Evolutionary conservation across 2,113 vertebrate genomes (phyloP).

Genomic region (Camelus bactrianus): DNA sequence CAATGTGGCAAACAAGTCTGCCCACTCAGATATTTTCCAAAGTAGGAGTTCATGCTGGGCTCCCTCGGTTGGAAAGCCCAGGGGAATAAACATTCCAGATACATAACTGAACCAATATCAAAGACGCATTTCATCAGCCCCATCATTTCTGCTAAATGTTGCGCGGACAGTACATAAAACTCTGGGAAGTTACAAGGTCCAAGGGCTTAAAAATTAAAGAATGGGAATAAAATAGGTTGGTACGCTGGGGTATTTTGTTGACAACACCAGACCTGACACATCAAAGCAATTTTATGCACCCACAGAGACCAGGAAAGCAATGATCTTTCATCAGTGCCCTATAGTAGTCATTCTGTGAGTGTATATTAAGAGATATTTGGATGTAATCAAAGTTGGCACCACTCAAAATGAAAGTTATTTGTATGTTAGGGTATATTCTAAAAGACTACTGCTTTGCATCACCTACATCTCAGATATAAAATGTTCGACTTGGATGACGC

Average conservation of each 20-base stretch:
- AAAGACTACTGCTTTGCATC: constrained; percentile 38
- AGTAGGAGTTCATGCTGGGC: constrained; percentile 77
- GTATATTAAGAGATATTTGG: not conserved
- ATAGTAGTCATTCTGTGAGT: not conserved
- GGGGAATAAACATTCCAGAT: constrained; percentile 73
- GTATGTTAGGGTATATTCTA: not conserved
- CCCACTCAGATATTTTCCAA: constrained; percentile 82
- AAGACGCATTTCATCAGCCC: constrained; percentile 51
- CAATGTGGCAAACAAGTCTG: constrained; percentile 79
- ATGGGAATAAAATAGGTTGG: constrained; percentile 11
- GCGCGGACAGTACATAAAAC: not conserved
- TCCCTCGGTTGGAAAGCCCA: constrained; percentile 68
- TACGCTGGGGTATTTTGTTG: not conserved
- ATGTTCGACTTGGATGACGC: constrained; percentile 50
- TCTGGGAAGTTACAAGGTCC: not conserved
- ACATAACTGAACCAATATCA: constrained; percentile 63
- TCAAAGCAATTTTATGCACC: constrained; percentile 43
- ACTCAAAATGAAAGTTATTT: constrained; percentile 43
- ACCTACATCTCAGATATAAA: not conserved
- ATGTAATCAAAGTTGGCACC: constrained; percentile 21
- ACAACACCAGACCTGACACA: not conserved
- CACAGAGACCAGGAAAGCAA: not conserved
- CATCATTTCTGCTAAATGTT: constrained; percentile 38
- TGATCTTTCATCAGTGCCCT: not conserved
- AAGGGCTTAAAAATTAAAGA: constrained; percentile 55